phyloP scores from a whole-genome alignment of 2,888 invertebrate genomes.

The Tanytarsus gracilentus region DNA sequence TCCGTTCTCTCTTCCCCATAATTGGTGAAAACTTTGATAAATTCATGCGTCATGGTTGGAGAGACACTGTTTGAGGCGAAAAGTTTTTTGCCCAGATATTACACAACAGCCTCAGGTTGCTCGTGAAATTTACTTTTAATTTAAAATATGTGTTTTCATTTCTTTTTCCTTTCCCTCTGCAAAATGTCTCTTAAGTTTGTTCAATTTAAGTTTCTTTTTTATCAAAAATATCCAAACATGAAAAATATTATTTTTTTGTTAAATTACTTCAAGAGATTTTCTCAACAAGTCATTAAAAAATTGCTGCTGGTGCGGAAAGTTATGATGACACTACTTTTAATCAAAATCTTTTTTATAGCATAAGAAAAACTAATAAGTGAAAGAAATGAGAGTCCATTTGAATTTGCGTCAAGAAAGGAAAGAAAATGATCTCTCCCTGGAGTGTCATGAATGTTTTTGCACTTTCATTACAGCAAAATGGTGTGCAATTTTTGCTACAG shows the following conservation, averaged over 20 bases:
- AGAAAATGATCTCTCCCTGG: background rate
- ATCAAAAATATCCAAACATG: background rate
- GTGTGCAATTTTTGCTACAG: too few relatives aligned
- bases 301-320: too few relatives aligned
- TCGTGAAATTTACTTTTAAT: background rate
- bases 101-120: background rate
- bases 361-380: background rate
- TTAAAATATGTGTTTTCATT: conserved; percentile 2
- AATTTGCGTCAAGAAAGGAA: conserved; percentile 2
- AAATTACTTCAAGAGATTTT: too few relatives aligned
- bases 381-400: conserved; percentile 8
- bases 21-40: conserved; percentile 3
- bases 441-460: conserved; percentile 10
- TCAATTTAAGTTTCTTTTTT: too few relatives aligned
- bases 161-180: background rate
- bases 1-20: too few relatives aligned
- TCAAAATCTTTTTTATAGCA: too few relatives aligned
- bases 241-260: background rate
- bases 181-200: background rate
- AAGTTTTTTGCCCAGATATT: background rate
- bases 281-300: too few relatives aligned
- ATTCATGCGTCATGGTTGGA: conserved; percentile 1
- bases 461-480: background rate
- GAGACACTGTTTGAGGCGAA: background rate
- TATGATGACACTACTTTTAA: too few relatives aligned